A percentile compares a stretch with the other conserved stretches of the same genome.
phyloP scores from a whole-genome alignment of 2,888 invertebrate genomes.

The Synergus laeviventris region DNA sequence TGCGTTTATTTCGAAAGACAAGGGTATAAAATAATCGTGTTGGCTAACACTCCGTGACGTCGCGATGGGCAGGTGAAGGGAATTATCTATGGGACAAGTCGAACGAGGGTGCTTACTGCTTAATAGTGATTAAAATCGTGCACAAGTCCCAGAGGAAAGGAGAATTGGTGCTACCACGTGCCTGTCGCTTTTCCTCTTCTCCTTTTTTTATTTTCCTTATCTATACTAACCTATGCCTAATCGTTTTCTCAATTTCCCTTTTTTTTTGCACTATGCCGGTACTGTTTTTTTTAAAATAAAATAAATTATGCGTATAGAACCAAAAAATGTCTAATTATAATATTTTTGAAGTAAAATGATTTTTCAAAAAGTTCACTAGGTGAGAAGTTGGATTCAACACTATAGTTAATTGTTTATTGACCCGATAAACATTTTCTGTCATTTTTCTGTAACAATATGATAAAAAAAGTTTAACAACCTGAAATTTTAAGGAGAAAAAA shows the following conservation, averaged over 20 bases:
- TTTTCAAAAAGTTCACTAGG: too few relatives aligned
- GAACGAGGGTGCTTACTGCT: conserved; percentile 40
- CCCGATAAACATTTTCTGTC: too few relatives aligned
- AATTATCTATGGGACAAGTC: conserved; percentile 54
- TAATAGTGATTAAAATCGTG: conserved; percentile 52
- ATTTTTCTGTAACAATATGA: too few relatives aligned
- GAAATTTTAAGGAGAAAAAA: not conserved
- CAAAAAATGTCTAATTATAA: too few relatives aligned
- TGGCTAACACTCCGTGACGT: conserved; percentile 65
- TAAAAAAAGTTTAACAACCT: too few relatives aligned
- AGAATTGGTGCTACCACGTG: conserved; percentile 58
- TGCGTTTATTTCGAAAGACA: conserved; percentile 43
- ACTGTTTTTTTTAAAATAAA: too few relatives aligned
- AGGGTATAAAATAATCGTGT: conserved; percentile 59
- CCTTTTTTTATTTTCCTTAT: conserved; percentile 29
- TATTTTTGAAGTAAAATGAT: too few relatives aligned
- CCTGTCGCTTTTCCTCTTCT: conserved; percentile 54
- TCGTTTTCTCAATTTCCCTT: not conserved
- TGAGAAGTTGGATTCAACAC: too few relatives aligned
- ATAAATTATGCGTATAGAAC: too few relatives aligned
- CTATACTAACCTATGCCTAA: not conserved
- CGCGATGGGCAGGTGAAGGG: conserved; percentile 67
- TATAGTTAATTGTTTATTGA: too few relatives aligned
- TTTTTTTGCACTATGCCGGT: too few relatives aligned
- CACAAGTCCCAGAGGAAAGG: conserved; percentile 47